phyloP scores from a whole-genome alignment of 1,140 invertebrate species.

The Eurosta solidaginis region DNA sequence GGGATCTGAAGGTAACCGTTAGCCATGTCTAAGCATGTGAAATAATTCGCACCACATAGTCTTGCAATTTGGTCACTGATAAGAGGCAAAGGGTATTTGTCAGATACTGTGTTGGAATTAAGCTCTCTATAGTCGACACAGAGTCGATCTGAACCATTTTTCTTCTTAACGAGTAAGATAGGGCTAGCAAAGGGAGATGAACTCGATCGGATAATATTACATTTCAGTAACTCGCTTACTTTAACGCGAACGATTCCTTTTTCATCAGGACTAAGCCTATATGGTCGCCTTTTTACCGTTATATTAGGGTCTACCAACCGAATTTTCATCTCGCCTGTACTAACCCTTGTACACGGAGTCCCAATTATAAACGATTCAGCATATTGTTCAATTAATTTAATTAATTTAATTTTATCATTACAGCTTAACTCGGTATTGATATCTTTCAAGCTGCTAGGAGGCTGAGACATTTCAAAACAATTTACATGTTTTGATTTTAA shows the following conservation, averaged over 20 bases:
- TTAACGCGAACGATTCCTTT: conserved; percentile 34
- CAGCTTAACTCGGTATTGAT: conserved; percentile 33
- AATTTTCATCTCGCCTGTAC: conserved; percentile 37
- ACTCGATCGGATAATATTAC: conserved; percentile 42
- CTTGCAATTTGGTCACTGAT: conserved; percentile 58
- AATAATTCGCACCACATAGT: conserved; percentile 45
- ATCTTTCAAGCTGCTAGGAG: conserved; percentile 15
- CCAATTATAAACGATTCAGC: conserved; percentile 35
- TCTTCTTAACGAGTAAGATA: conserved; percentile 53
- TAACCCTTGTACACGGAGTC: too few relatives aligned
- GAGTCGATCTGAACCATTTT: too few relatives aligned
- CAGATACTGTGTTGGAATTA: conserved; percentile 60
- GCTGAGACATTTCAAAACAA: conserved; percentile 16
- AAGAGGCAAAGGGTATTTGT: conserved; percentile 58
- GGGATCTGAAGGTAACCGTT: conserved; percentile 46
- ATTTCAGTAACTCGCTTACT: conserved; percentile 42
- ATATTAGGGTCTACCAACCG: conserved; percentile 28
- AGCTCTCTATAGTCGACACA: too few relatives aligned
- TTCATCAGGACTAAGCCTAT: conserved; percentile 14
- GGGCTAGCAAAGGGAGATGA: conserved; percentile 58
- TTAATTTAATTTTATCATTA: conserved; percentile 33
- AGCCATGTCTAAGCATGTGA: too few relatives aligned
- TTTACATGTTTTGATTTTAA: conserved; percentile 33
- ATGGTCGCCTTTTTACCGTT: conserved; percentile 24
- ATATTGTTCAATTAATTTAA: conserved; percentile 32